phyloP scores from a whole-genome alignment of 1,140 invertebrate genomes.

The Drosophila kurseongensis region DNA sequence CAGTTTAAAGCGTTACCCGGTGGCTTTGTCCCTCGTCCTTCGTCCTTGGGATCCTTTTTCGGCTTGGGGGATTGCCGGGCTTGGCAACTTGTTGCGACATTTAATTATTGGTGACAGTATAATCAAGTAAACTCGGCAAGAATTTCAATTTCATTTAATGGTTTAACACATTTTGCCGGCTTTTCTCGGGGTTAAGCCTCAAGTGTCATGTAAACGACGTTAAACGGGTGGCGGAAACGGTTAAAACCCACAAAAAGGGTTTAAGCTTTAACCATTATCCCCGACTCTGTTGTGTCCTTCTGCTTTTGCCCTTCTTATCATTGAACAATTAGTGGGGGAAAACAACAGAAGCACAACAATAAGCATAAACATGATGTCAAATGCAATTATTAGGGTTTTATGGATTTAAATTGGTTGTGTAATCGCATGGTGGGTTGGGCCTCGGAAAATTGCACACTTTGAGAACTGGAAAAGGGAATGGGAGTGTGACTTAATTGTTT shows the following conservation, averaged over 20 bases:
- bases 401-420: conserved; percentile 46
- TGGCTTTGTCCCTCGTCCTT: conserved; percentile 20
- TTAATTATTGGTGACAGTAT: conserved; percentile 83
- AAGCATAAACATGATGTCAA: conserved; percentile 76
- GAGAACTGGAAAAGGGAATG: background rate
- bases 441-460: background rate
- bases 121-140: conserved; percentile 83
- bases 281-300: conserved; percentile 3
- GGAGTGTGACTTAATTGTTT: no score
- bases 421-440: background rate
- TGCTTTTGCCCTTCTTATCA: conserved; percentile 37
- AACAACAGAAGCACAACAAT: conserved; percentile 54
- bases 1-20: conserved; percentile 41
- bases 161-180: conserved; percentile 72
- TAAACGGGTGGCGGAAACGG: conserved; percentile 51
- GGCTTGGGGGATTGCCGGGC: conserved; percentile 13
- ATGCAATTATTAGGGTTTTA: conserved; percentile 76
- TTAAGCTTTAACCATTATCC: conserved; percentile 23
- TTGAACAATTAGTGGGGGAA: conserved; percentile 70
- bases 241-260: conserved; percentile 53
- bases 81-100: conserved; percentile 81
- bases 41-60: conserved; percentile 6
- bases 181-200: conserved; percentile 60
- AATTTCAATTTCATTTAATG: conserved; percentile 83
- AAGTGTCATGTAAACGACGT: conserved; percentile 78